Base-by-base conservation (phyloP, 2,888 invertebrate genomes). In the Scelioninae gen. 2 region DNA sequence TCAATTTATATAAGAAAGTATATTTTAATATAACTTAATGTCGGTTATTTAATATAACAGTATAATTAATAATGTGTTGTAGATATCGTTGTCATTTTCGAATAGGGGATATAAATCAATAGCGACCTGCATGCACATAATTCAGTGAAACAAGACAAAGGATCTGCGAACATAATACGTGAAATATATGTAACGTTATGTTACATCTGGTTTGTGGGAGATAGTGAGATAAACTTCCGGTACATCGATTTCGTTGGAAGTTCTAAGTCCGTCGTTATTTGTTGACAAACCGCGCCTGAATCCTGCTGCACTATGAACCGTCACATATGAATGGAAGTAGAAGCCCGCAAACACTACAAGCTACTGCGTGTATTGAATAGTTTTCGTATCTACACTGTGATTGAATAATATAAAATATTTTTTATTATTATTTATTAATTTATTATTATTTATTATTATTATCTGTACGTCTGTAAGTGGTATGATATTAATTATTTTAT, bases 161-260 rank as follows among this genome's bases (percentile, higher is more conserved):
- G 46, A 25, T 28, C 9, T 28, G 28, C 11, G 13, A 46, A 19
- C 18, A 15, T 28, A 46, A 46, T 46, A 15, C 28, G 28, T 28
- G 46, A 25, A 46, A 28, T 25, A 28, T 25, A 25, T 28, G 9
- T 28, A 15, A 28, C 13, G 22, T 11, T 46, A 28, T 46, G 9
- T 28, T 19, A 46, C 28, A 6, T 46, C 25, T 46, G 13, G 46
- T 46, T 13, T 46, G 46, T 13, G 11, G 13, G 28, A 46, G 46
- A 46, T 28, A 46, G 46, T 25, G 46, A 46, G 28, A 46, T 46
- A 25, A 46, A 46, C 46, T 46, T 46, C 46, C 46, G 46, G 46
- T 46, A 28, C 46, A 46, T 46, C 46, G 22, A 28, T 46, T 25
- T 25, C 46, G 28, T 28, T 46, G 28, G 3, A 28, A 46, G 31